Evolutionary conservation across 2,113 vertebrate genomes (phyloP).

Genomic region (Misgurnus mizolepis): DNA sequence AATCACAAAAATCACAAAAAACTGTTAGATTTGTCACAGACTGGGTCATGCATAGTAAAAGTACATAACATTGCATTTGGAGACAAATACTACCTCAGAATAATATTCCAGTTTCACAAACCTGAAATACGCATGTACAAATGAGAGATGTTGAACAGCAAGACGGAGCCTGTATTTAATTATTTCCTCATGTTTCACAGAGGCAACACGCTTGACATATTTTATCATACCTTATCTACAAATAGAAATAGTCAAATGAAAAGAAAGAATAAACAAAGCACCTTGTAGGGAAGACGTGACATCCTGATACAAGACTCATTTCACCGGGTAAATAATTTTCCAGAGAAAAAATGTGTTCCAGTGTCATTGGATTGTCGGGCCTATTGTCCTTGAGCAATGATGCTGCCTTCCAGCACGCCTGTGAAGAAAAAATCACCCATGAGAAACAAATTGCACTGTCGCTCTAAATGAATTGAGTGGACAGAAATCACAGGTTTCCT

Average conservation of each 20-base stretch:
- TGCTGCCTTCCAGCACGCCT: constrained; percentile 36
- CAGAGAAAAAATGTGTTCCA: constrained; percentile 16
- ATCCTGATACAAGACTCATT: constrained; percentile 31
- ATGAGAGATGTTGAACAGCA: not conserved
- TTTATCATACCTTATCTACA: constrained; percentile 22
- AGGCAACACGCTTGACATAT: not conserved
- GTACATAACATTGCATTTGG: too few species aligned
- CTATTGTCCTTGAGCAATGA: constrained; percentile 61
- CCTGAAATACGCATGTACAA: not conserved
- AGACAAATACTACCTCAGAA: not conserved
- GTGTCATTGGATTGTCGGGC: constrained; percentile 31
- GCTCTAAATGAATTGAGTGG: constrained; percentile 58
- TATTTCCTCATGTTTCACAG: constrained; percentile 1
- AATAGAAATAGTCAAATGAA: constrained; percentile 19
- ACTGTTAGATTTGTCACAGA: too few species aligned
- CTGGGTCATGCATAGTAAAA: too few species aligned
- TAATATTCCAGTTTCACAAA: too few species aligned
- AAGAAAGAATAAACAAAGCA: constrained; percentile 28
- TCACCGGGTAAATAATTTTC: constrained; percentile 36
- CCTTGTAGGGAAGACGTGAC: constrained; percentile 17
- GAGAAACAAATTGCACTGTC: constrained; percentile 66
- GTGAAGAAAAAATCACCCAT: constrained; percentile 50
- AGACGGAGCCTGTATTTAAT: not conserved
- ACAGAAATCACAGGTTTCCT: constrained; percentile 57
- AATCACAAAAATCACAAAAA: too few species aligned